These are phyloP conservation scores for Enhydra lutris DNA, from an alignment of 2,113 vertebrate species.

Conservation along the genomic window DNA sequence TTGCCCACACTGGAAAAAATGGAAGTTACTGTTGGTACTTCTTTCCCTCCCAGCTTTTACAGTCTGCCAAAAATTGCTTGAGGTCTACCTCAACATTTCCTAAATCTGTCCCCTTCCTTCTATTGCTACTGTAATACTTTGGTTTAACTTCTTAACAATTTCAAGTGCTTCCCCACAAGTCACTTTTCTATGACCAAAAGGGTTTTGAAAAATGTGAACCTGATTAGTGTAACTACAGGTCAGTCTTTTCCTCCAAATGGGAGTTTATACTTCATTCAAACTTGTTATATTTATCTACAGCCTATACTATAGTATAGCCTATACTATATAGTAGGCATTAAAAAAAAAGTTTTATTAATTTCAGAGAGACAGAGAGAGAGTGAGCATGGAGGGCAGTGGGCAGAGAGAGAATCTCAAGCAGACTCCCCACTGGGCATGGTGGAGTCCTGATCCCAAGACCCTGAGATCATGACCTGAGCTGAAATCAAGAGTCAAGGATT, in stretches of 20 bases:
- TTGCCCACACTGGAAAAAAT: neutral
- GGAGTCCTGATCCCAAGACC: neutral
- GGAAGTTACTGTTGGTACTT: neutral
- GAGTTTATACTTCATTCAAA: neutral
- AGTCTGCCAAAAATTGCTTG: neutral
- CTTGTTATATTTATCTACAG: neutral
- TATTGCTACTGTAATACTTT: neutral
- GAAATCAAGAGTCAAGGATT: neutral
- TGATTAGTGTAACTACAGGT: neutral
- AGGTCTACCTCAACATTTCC: neutral
- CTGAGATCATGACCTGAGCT: neutral
- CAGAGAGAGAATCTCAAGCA: neutral
- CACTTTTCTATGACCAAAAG: neutral
- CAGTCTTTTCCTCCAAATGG: neutral
- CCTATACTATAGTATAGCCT: neutral
- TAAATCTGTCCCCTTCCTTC: neutral
- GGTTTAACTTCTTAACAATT: neutral
- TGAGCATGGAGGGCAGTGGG: too few species aligned
- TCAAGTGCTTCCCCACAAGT: neutral
- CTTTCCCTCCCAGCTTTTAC: neutral
- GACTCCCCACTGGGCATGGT: neutral
- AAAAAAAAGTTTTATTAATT: neutral
- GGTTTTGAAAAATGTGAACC: neutral
- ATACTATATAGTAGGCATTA: neutral
- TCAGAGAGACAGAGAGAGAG: neutral